These are phyloP conservation scores for Lethenteron camtschaticum DNA, from an alignment of 2,113 vertebrate species.

Conservation along the genomic window DNA sequence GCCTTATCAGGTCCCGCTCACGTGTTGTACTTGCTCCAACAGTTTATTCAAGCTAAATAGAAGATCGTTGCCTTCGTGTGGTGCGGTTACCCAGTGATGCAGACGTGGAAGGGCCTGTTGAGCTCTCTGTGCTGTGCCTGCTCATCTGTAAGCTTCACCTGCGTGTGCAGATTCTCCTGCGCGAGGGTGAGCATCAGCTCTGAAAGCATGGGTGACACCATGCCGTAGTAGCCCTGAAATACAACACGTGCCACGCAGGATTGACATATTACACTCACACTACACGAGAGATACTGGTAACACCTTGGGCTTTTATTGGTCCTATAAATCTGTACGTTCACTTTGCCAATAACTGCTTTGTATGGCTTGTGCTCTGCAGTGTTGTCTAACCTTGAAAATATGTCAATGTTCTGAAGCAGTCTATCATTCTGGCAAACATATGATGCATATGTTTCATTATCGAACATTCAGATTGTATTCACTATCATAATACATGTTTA, in stretches of 20 bases:
- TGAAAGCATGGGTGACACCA: conserved; percentile 33
- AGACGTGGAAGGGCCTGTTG: conserved; percentile 36
- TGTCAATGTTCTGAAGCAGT: not conserved
- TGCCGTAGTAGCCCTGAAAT: conserved; percentile 41
- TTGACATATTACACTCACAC: no score
- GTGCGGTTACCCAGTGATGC: conserved; percentile 46
- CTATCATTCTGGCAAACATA: no score
- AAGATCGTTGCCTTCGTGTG: conserved; percentile 7
- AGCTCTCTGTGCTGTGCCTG: conserved; percentile 18
- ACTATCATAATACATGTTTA: no score
- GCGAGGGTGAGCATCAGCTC: conserved; percentile 37
- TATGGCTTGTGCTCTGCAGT: not conserved
- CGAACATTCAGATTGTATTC: no score
- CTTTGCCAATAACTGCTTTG: not conserved
- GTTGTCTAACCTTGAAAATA: not conserved
- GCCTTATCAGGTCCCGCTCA: no score
- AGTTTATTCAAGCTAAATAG: not conserved
- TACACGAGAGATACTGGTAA: no score
- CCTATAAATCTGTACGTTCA: not conserved
- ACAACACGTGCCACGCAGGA: conserved; percentile 8
- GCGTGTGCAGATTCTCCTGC: conserved; percentile 36
- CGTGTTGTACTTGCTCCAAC: conserved; percentile 6
- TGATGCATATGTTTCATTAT: no score
- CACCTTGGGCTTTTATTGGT: not conserved
- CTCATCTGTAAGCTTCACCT: conserved; percentile 22